These are phyloP conservation scores for Brachypalpus laphriformis DNA, from an alignment of 2,888 invertebrate species.

Conservation along the genomic window DNA sequence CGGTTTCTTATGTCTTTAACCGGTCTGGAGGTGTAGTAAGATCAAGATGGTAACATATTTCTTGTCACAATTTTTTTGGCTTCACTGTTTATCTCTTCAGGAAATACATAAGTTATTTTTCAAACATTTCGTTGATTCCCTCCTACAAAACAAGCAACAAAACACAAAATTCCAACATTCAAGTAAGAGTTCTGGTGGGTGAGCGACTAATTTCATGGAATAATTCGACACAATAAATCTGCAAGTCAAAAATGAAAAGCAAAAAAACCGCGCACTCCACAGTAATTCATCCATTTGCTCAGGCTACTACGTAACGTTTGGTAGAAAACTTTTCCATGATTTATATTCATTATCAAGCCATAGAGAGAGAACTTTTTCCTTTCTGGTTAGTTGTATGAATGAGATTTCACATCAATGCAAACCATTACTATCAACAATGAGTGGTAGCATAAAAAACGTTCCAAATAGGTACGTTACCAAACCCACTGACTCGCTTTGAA, in stretches of 20 bases:
- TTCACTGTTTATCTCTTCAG: too few species aligned
- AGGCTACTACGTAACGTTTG: neutral
- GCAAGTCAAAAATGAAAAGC: neutral
- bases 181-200: neutral
- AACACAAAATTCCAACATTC: neutral
- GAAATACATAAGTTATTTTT: too few species aligned
- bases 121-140: neutral
- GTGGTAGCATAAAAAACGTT: neutral
- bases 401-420: constrained; percentile 27
- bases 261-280: neutral
- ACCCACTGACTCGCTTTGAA: neutral
- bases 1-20: too few species aligned
- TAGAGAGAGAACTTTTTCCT: neutral
- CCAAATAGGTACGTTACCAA: neutral
- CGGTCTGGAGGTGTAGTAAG: too few species aligned
- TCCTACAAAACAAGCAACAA: neutral
- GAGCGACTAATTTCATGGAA: neutral
- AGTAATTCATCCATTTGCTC: constrained; percentile 1
- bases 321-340: constrained; percentile 38
- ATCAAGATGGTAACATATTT: too few species aligned
- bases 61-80: too few species aligned
- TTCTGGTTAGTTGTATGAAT: constrained; percentile 5
- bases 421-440: constrained; percentile 16
- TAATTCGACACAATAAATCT: neutral
- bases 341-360: constrained; percentile 42